These are phyloP conservation scores for Euthynnus affinis DNA, from an alignment of 2,797 vertebrate genomes.

Conservation along the genomic window DNA sequence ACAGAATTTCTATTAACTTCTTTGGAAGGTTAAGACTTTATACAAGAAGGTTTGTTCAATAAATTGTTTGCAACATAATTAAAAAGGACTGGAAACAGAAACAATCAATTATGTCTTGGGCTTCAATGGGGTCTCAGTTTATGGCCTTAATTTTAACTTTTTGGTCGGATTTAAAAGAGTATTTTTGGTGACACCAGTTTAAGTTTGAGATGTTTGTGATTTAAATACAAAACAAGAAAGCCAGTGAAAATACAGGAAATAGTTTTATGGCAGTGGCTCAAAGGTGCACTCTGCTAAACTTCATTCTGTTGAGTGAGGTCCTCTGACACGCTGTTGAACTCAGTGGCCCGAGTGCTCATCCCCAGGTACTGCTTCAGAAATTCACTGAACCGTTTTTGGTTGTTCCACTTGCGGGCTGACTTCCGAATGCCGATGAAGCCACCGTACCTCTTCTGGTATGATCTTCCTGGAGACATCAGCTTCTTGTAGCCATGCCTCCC, in stretches of 20 bases:
- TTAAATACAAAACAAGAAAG: constrained; percentile 52
- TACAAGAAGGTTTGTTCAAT: constrained; percentile 7
- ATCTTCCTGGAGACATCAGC: constrained; percentile 82
- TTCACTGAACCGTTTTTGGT: constrained; percentile 97
- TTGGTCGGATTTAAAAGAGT: constrained; percentile 25
- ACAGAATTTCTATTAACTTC: neutral
- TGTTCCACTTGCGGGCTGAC: constrained; percentile 97
- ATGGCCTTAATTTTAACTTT: constrained; percentile 6
- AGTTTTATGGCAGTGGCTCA: constrained; percentile 35
- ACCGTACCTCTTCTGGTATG: constrained; percentile 95
- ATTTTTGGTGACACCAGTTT: constrained; percentile 33
- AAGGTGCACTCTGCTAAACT: constrained; percentile 77
- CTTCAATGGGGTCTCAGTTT: constrained; percentile 19
- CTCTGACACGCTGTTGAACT: constrained; percentile 88
- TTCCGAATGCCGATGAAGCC: constrained; percentile 97
- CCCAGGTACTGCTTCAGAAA: constrained; percentile 97
- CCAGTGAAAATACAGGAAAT: constrained; percentile 53
- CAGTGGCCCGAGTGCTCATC: constrained; percentile 90
- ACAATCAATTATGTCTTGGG: neutral
- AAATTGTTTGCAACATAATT: constrained; percentile 16
- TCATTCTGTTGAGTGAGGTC: constrained; percentile 87
- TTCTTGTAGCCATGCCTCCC: constrained; percentile 86
- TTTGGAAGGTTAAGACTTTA: neutral
- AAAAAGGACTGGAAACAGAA: neutral
- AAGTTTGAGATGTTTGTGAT: constrained; percentile 38